phyloP scores from a whole-genome alignment of 2,113 vertebrate species.

The Takifugu bimaculatus region DNA sequence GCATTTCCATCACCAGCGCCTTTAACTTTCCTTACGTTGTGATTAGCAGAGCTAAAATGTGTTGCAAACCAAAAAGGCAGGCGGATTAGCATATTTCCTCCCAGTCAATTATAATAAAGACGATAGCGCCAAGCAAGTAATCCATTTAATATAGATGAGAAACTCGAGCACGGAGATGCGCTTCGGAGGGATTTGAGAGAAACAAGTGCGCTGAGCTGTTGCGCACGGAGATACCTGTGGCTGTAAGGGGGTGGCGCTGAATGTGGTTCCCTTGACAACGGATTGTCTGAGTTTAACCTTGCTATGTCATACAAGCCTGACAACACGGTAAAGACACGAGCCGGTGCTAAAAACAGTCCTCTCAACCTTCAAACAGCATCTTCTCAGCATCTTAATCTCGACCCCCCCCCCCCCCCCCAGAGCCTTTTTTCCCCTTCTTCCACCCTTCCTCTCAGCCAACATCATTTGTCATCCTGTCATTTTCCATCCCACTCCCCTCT shows the following conservation, averaged over 20 bases:
- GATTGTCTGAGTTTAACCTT: constrained; percentile 43
- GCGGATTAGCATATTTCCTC: neutral
- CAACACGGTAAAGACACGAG: constrained; percentile 3
- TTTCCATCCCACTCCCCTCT: neutral
- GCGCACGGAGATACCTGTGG: neutral
- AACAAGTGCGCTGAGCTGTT: neutral
- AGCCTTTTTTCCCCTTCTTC: neutral
- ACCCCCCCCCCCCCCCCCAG: neutral
- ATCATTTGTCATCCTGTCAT: neutral
- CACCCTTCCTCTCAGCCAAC: neutral
- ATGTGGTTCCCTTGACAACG: constrained; percentile 53
- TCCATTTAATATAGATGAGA: constrained; percentile 8
- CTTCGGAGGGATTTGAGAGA: neutral
- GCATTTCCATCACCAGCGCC: neutral
- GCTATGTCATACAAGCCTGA: constrained; percentile 22
- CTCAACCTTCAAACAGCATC: neutral
- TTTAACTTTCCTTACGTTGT: neutral
- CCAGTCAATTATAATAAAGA: neutral
- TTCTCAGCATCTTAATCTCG: neutral
- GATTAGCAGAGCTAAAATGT: neutral
- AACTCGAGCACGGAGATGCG: neutral
- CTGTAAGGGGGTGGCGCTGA: constrained; percentile 33
- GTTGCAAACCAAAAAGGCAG: neutral
- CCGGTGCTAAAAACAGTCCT: neutral
- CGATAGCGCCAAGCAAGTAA: constrained; percentile 2